phyloP scores from a whole-genome alignment of 2,797 vertebrate species.

The Channallabes apus region DNA sequence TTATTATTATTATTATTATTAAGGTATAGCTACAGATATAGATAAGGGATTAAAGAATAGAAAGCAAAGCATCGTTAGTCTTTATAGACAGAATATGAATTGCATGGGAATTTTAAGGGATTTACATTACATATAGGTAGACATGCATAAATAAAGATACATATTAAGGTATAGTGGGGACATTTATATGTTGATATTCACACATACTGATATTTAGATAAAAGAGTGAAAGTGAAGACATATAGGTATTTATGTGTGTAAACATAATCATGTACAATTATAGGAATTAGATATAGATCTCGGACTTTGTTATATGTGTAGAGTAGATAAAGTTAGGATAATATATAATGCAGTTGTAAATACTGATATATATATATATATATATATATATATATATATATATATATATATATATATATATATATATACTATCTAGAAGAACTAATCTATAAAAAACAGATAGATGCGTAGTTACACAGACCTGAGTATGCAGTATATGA shows the following conservation, averaged over 20 bases:
- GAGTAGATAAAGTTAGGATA: too few species aligned
- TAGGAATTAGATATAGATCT: background rate
- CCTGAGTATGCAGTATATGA: too few species aligned
- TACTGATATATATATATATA: too few species aligned
- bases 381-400: too few species aligned
- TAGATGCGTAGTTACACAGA: background rate
- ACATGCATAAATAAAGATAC: background rate
- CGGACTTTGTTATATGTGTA: background rate
- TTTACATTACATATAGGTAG: background rate
- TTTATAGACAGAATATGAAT: background rate
- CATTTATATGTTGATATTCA: background rate
- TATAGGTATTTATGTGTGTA: too few species aligned
- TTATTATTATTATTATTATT: too few species aligned
- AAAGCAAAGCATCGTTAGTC: background rate
- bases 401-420: too few species aligned
- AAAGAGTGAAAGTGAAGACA: background rate
- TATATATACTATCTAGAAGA: too few species aligned
- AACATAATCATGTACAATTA: background rate
- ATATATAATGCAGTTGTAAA: too few species aligned
- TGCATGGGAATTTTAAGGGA: background rate
- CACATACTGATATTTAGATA: background rate
- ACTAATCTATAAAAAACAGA: too few species aligned
- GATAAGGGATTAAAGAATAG: background rate
- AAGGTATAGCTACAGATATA: too few species aligned
- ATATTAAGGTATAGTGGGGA: background rate